Base-by-base conservation (phyloP, 1,140 invertebrate genomes). In the Drosophila azteca region DNA sequence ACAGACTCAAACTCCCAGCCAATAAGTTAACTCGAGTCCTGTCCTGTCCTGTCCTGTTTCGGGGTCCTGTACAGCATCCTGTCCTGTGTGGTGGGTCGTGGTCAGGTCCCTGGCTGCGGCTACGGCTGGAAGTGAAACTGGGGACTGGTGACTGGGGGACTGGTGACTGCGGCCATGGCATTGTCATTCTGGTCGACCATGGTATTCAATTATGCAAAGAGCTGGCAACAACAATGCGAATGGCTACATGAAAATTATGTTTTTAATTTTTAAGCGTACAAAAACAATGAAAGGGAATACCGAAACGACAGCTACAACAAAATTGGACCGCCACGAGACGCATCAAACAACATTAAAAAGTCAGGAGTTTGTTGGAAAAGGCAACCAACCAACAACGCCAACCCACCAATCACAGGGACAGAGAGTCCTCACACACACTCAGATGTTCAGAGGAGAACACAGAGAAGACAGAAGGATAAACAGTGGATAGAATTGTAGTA, bases 121-220 rank as follows among this genome's bases (percentile, higher is more conserved):
- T 35, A 9, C 9, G 31, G 31, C 9, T 39, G 11, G 35, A 39
- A 39, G 11, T 39, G 35, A 39, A 13, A 13, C 35, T 39, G 35
- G 35, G 35, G 45, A 44, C 54, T 15, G 35, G 35, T 11, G 45
- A 44, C 54, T 15, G 39, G 35, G 35, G 35, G 45, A 44, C 54
- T 15, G 35, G 35, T 11, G 45, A 44, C 54, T 15, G 39, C 17
- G 20, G 66, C 43, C 54, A 39, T 44, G 31, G 53, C 61, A 78
- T 75, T 81, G 70, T 87, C 65, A 67, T 80, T 41, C 48, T 54
- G 62, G 49, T 52, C 41, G 57, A 54, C 66, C 20, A 15, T 45
- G 65, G 53, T 73, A 79, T 88, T 88, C 75, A 83, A 88, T 88
- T 88, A 88, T 88, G 79, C 72, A 87, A 82, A 79, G 66, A 48